These are phyloP conservation scores for Ptychochromis oligacanthus DNA, from an alignment of 2,113 vertebrate species.

Conservation along the genomic window DNA sequence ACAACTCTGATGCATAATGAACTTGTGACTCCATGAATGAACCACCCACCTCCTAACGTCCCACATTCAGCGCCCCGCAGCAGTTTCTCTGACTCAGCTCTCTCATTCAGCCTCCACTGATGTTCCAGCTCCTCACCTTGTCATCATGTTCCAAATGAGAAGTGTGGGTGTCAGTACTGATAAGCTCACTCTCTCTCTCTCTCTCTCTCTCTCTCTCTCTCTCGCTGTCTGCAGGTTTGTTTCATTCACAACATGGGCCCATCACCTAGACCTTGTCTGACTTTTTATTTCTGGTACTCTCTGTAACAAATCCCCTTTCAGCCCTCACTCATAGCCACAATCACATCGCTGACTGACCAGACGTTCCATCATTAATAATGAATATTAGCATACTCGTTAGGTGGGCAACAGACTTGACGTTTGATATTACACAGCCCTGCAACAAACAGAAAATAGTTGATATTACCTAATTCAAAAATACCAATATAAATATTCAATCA, in stretches of 20 bases:
- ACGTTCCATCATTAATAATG: conserved; percentile 63
- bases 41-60: conserved; percentile 49
- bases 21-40: conserved; percentile 61
- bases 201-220: background rate
- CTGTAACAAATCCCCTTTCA: conserved; percentile 32
- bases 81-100: conserved; percentile 65
- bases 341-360: conserved; percentile 41
- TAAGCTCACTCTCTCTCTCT: conserved; percentile 8
- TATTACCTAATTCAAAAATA: too few species aligned
- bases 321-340: conserved; percentile 1
- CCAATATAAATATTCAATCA: too few species aligned
- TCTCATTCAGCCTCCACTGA: conserved; percentile 59
- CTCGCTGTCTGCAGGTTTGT: background rate
- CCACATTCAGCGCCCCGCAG: conserved; percentile 54
- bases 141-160: conserved; percentile 54
- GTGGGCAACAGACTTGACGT: conserved; percentile 26
- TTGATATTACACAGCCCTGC: too few species aligned
- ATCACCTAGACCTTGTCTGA: conserved; percentile 15
- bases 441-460: too few species aligned
- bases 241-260: conserved; percentile 26
- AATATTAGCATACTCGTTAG: conserved; percentile 43
- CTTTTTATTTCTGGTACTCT: conserved; percentile 13
- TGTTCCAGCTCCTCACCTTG: conserved; percentile 54
- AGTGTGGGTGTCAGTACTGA: conserved; percentile 39
- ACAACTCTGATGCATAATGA: conserved; percentile 31